Evolutionary conservation across 2,888 invertebrate species (phyloP), one percentile per base, ranked within the genome.

Genomic region (Hedychridium roseum): DNA sequence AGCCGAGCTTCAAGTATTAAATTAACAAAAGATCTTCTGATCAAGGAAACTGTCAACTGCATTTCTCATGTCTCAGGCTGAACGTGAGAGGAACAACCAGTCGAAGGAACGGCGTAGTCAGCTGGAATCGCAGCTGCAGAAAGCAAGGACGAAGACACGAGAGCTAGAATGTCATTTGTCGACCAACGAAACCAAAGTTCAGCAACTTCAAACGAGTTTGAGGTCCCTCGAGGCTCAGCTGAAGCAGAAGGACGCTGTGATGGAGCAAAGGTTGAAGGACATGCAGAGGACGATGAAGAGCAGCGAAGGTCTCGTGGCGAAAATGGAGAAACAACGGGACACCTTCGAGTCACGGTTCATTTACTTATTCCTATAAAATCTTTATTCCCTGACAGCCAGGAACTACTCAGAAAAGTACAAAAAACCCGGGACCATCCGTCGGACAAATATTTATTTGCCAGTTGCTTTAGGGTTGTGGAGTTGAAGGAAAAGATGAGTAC

Each of bases 301-400:
- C 21, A 63, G 60, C 32, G 71, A 76, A 11, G 50, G 27, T 2
- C 50, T 65, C 2, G 37, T 70, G 11, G 38, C 43, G 1, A 71
- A 68, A 36, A 46, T 70, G 28, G 75, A 76, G 42, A 70, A 64
- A 39, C 76, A 76, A 14, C 67, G 68, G 12, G 70, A 72, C 32
- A 65, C 43, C 37, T 60, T 68, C 12, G 70, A 75, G 40, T 40
- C 65, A 52, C 61, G 69, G 76, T 74, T 43, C 12, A 18, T 50
- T 31, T 20, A 47, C 36, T 49, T 20, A 16, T 37, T 42, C 26
- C 46, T 31, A 45, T 30, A n/a, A 11, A 9, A 2, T 23, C 18
- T 37, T 37, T 23, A 35, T 1, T 20, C 17, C 27, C 11, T 27
- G 6, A 17, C 27, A 4, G n/a, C n/a, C n/a, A n/a, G n/a, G n/a